Evolutionary conservation across 2,797 vertebrate genomes (phyloP), one percentile per base, ranked within the genome.

Genomic region (Alectoris magna): DNA sequence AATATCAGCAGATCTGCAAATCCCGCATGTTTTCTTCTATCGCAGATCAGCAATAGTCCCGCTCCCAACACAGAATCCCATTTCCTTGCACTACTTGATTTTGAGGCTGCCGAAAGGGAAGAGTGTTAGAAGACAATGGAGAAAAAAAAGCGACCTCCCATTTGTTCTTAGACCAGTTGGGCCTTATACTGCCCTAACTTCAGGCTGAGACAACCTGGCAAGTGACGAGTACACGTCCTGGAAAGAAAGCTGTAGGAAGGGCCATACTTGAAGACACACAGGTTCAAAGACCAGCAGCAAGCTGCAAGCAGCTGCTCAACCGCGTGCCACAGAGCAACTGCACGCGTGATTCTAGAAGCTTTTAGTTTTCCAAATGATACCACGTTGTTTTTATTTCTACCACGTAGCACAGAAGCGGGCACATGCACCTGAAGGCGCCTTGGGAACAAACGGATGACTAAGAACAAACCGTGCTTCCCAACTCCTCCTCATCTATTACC

Each of bases 181-280:
- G 41, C 38, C 81, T 66, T 64, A 60, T 18, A 49, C 1, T 44
- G 49, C 7, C 29, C 44, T 76, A 86, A 1, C 62, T 22, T 6
- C 36, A 68, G 71, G 51, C 72, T 73, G 41, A 38, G 49, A 31
- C 59, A 69, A 11, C 41, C 49, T n/a, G 36, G 49, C 51, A 59
- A 87, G 84, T 0, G 2, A 26, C 19, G 43, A 59, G 31, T 9
- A 36, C 1, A 0, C 41, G 21, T 59, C 44, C 74, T 72, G 49
- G 68, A 43, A 49, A 73, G 63, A 46, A 60, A 23, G 48, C 70
- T 83, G 39, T 6, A 38, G 70, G 58, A 83, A 74, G 18, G 19
- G 36, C 51, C 14, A 10, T 13, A 7, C 0, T 2, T 63, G 38
- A 46, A 43, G 39, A 69, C 8, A 18, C 15, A 2, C 29, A 19